These are phyloP conservation scores for Limnephilus rhombicus DNA, from an alignment of 2,888 invertebrate species.

Conservation along the genomic window DNA sequence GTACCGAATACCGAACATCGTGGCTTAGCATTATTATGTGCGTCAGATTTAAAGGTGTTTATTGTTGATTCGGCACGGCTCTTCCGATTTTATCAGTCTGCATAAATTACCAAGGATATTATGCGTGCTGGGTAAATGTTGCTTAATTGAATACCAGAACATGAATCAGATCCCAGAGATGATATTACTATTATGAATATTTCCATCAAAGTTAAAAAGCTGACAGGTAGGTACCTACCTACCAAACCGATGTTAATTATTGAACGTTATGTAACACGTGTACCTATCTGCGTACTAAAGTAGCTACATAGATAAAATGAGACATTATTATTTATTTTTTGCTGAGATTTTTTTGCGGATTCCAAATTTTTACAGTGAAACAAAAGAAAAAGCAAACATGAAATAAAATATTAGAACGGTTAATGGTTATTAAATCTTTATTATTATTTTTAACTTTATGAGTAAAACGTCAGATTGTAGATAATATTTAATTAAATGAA, in stretches of 20 bases:
- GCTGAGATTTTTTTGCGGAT: neutral
- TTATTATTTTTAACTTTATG: no score
- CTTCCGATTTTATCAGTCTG: conserved; percentile 43
- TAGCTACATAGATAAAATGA: neutral
- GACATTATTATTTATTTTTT: neutral
- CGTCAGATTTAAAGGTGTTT: conserved; percentile 35
- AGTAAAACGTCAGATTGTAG: no score
- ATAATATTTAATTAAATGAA: no score
- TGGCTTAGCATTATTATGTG: neutral
- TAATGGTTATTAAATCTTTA: no score
- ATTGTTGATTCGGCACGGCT: conserved; percentile 45
- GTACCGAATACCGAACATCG: neutral
- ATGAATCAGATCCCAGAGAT: conserved; percentile 14
- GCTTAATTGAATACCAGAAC: conserved; percentile 38
- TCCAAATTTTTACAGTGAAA: neutral
- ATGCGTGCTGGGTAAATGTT: conserved; percentile 29
- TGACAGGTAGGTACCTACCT: neutral
- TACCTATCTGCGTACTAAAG: neutral
- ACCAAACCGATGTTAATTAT: neutral
- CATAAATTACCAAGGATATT: conserved; percentile 27
- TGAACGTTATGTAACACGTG: neutral
- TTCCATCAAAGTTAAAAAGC: neutral
- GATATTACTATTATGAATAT: neutral
- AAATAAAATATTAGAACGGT: neutral
- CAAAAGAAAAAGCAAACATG: neutral